A percentile compares a stretch with the other conserved stretches of the same genome.
Evolutionary conservation across 2,888 invertebrate species (phyloP).

Genomic region (Apotomis capreana): DNA sequence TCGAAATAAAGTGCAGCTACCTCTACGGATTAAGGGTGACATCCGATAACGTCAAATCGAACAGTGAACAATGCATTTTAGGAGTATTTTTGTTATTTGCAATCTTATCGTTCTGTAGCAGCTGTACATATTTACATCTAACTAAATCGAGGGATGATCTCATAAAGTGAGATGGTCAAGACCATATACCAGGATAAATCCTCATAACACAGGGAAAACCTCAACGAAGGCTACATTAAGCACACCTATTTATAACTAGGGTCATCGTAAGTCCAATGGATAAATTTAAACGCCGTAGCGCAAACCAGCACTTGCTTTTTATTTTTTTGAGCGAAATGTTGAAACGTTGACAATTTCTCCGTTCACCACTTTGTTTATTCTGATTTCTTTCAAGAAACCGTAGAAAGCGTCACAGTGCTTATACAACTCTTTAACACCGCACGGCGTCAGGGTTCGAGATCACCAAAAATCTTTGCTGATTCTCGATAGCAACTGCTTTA

Average conservation of each 20-base stretch:
- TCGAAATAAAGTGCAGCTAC: neutral
- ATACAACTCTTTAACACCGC: conserved; percentile 70
- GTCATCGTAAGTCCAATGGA: conserved; percentile 6
- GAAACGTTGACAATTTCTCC: conserved; percentile 74
- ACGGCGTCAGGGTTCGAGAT: conserved; percentile 56
- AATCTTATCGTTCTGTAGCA: conserved; percentile 5
- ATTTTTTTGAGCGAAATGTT: conserved; percentile 62
- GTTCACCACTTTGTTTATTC: conserved; percentile 75
- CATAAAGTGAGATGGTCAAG: conserved; percentile 22
- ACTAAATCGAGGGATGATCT: conserved; percentile 23
- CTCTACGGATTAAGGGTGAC: neutral
- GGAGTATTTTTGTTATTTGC: neutral
- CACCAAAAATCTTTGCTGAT: conserved; percentile 61
- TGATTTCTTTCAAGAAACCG: conserved; percentile 61
- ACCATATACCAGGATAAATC: conserved; percentile 33
- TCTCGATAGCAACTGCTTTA: conserved; percentile 62
- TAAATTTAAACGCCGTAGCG: neutral
- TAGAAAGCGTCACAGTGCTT: conserved; percentile 77
- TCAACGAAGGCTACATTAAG: conserved; percentile 20
- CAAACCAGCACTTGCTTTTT: conserved; percentile 51
- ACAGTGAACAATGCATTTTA: conserved; percentile 1
- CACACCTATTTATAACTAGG: conserved; percentile 22
- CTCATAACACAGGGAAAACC: conserved; percentile 27
- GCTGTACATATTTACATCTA: neutral
- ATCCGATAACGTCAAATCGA: conserved; percentile 15